phyloP scores from a whole-genome alignment of 2,888 invertebrate species.

The Tanaodytes sp. region DNA sequence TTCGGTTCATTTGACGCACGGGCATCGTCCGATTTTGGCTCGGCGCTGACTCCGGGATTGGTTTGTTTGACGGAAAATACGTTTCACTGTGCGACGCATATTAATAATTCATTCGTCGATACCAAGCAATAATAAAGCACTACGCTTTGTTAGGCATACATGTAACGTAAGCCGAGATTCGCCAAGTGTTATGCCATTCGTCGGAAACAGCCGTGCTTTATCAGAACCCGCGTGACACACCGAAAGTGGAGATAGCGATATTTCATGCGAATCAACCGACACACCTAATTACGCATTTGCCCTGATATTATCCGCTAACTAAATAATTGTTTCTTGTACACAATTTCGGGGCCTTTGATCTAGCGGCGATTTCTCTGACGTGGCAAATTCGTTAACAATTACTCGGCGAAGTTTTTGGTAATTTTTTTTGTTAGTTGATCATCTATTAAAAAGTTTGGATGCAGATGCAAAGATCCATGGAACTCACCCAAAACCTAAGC shows the following conservation, averaged over 20 bases:
- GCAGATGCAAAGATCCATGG: too few relatives aligned
- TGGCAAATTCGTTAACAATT: too few relatives aligned
- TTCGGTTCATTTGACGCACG: constrained; percentile 31
- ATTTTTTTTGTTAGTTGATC: too few relatives aligned
- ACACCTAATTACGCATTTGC: constrained; percentile 50
- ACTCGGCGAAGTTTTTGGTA: too few relatives aligned
- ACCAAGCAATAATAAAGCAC: too few relatives aligned
- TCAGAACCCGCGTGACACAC: constrained; percentile 37
- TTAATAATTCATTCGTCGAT: too few relatives aligned
- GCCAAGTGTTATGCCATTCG: constrained; percentile 36
- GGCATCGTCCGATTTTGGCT: constrained; percentile 33
- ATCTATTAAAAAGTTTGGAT: too few relatives aligned
- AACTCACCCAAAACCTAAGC: too few relatives aligned
- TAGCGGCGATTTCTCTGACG: too few relatives aligned
- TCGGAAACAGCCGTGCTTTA: constrained; percentile 45
- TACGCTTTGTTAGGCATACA: too few relatives aligned
- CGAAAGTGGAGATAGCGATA: constrained; percentile 36
- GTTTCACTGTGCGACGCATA: constrained; percentile 31
- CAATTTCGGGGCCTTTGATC: constrained; percentile 9
- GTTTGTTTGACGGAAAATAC: too few relatives aligned
- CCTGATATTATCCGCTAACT: constrained; percentile 38
- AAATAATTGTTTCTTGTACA: constrained; percentile 40
- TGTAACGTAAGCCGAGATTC: constrained; percentile 27
- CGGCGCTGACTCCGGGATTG: too few relatives aligned
- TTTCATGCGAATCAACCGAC: constrained; percentile 48